Conservation (phyloP, 2,113 vertebrate species). For the Myrmecophaga tridactyla region DNA sequence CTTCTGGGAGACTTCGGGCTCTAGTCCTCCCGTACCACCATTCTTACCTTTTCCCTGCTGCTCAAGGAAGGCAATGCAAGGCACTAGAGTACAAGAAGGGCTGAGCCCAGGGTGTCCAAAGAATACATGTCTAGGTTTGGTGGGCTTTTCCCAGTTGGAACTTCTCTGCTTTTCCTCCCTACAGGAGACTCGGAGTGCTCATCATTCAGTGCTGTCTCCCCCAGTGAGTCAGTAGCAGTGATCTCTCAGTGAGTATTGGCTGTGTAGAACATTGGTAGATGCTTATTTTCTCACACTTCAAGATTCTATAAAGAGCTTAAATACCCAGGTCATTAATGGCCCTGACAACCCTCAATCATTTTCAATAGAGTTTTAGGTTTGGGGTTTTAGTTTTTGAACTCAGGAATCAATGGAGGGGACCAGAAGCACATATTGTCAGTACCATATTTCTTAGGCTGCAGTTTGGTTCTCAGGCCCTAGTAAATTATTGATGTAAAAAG, state of each 20-base stretch:
- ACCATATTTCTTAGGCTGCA: background rate
- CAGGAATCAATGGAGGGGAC: background rate
- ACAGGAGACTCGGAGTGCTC: conserved; percentile 84
- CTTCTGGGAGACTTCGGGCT: background rate
- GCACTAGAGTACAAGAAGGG: background rate
- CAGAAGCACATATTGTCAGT: background rate
- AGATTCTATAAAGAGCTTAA: background rate
- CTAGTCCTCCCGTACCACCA: background rate
- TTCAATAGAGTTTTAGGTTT: background rate
- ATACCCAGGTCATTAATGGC: background rate
- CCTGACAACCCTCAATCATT: background rate
- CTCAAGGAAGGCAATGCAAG: background rate
- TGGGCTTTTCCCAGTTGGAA: background rate
- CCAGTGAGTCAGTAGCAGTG: conserved; percentile 70
- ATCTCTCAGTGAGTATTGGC: conserved; percentile 83
- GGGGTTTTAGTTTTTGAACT: background rate
- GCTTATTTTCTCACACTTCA: background rate
- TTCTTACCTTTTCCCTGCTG: fast-evolving
- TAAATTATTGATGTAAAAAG: conserved; percentile 28
- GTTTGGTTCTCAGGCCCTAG: background rate
- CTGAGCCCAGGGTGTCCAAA: background rate
- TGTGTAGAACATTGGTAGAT: background rate
- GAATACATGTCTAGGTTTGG: background rate
- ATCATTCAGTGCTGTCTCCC: conserved; percentile 74
- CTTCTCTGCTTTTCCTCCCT: conserved; percentile 42